Percentiles rank a stretch among this genome's conserved stretches.
Conservation (phyloP, 2,888 invertebrate genomes). For the Phoronis australis region DNA sequence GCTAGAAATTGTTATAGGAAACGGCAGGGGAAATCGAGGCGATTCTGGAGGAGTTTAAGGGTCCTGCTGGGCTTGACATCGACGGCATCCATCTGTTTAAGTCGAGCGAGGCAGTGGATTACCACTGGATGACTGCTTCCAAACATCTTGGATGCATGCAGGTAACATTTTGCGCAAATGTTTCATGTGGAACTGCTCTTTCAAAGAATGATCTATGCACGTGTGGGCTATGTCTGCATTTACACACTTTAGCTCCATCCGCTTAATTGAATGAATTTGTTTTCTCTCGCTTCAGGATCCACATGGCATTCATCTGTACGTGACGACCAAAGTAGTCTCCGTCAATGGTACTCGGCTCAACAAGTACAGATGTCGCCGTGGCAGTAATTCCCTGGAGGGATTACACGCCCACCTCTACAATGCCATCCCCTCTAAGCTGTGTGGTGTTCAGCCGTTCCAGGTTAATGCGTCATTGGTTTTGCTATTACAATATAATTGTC, state of each 20-base stretch:
- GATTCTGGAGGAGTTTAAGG: background rate
- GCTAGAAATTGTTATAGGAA: background rate
- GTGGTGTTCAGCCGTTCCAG: background rate
- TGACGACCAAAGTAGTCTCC: background rate
- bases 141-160: background rate
- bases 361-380: background rate
- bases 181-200: no score
- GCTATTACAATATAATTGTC: no score
- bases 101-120: background rate
- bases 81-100: background rate
- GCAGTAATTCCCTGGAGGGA: background rate
- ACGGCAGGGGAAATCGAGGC: background rate
- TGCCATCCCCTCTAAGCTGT: background rate
- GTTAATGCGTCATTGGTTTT: background rate
- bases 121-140: background rate
- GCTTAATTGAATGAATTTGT: background rate
- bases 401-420: background rate
- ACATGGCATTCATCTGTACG: background rate
- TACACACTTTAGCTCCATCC: no score
- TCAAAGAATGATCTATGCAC: no score
- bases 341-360: background rate
- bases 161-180: background rate
- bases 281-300: background rate
- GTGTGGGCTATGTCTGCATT: no score
- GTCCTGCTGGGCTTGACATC: background rate